Evolutionary conservation across 37 sponge, comb jelly and placozoan genomes (phyloP).

Genomic region (Corticium candelabrum): DNA sequence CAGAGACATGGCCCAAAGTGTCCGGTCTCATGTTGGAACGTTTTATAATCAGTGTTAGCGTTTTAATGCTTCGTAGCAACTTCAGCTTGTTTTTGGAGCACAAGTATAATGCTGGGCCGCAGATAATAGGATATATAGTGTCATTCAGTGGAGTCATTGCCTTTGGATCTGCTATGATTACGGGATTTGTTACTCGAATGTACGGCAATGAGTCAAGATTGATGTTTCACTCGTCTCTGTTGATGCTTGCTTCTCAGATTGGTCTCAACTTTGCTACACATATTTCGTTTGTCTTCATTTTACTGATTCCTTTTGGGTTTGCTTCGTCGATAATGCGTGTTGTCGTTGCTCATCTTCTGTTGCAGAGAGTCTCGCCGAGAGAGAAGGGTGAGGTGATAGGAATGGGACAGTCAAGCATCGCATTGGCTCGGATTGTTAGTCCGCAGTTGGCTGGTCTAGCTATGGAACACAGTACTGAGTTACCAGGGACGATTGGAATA

Average conservation of each 20-base stretch:
- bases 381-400: conserved; percentile 63
- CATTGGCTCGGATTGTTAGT: conserved; percentile 45
- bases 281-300: conserved; percentile 12
- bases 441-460: conserved; percentile 47
- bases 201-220: conserved; percentile 22
- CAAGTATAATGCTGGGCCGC: conserved; percentile 17
- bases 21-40: conserved; percentile 30
- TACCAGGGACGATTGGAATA: conserved; percentile 25
- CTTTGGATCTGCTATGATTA: conserved; percentile 19
- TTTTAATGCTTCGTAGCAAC: conserved; percentile 46
- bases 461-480: conserved; percentile 19
- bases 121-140: conserved; percentile 42
- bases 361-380: conserved; percentile 27
- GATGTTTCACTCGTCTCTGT: conserved; percentile 27
- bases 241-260: conserved; percentile 24
- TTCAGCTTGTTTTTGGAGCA: conserved; percentile 45
- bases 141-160: conserved; percentile 46
- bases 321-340: conserved; percentile 53
- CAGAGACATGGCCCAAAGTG: background rate
- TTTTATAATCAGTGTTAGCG: conserved; percentile 33
- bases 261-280: conserved; percentile 18
- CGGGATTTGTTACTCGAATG: conserved; percentile 25
- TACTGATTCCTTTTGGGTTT: conserved; percentile 36
- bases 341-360: conserved; percentile 14
- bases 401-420: conserved; percentile 36